Conservation (phyloP, 2,797 vertebrate species). For the Varecia variegata region DNA sequence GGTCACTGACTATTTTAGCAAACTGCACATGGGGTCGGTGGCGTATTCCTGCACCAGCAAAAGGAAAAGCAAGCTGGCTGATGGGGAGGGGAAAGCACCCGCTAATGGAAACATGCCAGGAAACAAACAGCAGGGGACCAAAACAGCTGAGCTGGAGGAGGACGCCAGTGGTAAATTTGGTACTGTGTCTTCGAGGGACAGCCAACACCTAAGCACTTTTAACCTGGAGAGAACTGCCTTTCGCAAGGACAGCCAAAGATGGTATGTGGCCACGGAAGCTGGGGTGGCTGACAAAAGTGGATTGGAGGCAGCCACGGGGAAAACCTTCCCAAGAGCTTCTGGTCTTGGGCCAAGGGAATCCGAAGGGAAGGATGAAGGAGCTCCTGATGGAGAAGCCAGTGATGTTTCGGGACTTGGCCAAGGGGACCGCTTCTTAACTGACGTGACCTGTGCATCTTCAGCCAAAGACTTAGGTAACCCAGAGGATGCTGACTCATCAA, state of each 20-base stretch:
- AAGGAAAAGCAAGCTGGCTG: constrained; percentile 90
- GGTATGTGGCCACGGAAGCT: constrained; percentile 87
- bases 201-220: constrained; percentile 91
- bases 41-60: constrained; percentile 90
- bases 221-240: constrained; percentile 94
- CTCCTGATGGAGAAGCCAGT: constrained; percentile 83
- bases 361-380: constrained; percentile 86
- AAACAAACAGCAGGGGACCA: constrained; percentile 86
- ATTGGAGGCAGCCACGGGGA: constrained; percentile 85
- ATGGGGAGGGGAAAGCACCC: constrained; percentile 85
- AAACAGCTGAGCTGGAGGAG: constrained; percentile 86
- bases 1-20: constrained; percentile 96
- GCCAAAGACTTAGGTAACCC: constrained; percentile 87
- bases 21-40: constrained; percentile 94
- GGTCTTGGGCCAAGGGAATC: constrained; percentile 86
- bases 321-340: constrained; percentile 86
- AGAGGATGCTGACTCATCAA: constrained; percentile 84
- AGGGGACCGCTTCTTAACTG: constrained; percentile 88
- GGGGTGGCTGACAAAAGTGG: constrained; percentile 89
- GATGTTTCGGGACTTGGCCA: constrained; percentile 83
- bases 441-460: constrained; percentile 85
- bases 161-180: constrained; percentile 91
- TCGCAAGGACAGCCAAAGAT: constrained; percentile 92
- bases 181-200: constrained; percentile 90
- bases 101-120: constrained; percentile 85